Base-by-base conservation (phyloP, 2,888 invertebrate species). In the Sarcophaga rosellei region DNA sequence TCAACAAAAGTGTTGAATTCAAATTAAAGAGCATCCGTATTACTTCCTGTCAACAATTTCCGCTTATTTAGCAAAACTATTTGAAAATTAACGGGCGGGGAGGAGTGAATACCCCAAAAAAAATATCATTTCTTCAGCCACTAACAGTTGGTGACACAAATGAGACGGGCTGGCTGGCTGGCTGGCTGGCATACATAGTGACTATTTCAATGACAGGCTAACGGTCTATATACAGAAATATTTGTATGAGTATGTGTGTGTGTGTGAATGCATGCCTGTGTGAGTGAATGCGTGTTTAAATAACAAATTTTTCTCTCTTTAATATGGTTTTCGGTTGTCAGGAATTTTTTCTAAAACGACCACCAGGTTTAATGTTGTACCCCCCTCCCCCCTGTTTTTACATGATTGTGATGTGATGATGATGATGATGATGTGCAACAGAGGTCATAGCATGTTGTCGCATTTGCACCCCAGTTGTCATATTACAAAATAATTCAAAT, bases 11-110 rank as follows among this genome's bases (percentile, higher is more conserved):
- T 88, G 88, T 89, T 89, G 82, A 81, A 88, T 89, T 88, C 88
- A 90, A 92, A 92, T 92, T 92, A 91, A 91, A 90, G 86, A 84
- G 88, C 90, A 90, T 91, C 91, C 92, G 90, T 85, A 89, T 88
- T 88, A 90, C 89, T 91, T 91, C 92, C 91, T 90, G 91, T 90
- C 91, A 90, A 91, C 91, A 91, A 90, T 91, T 92, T 91, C 89
- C 90, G 89, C 89, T 88, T 90, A 87, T 88, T 89, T 88, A 89
- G 88, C 89, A 89, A 84, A 89, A 89, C 86, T 87, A 88, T 86
- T 87, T 84, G 78, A 68, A 69, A 62, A 35, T 35, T 35, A 35
- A 35, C 35, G 35, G 17, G 45, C 12, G 8, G 35, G 8, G 35
- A 10, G 35, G 8, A 1, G 35, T 10, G 35, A 35, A 35, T 35